Percentiles rank a stretch among this genome's conserved stretches.
Conservation (phyloP, 1,140 invertebrate species). For the Diorhabda elongata region DNA sequence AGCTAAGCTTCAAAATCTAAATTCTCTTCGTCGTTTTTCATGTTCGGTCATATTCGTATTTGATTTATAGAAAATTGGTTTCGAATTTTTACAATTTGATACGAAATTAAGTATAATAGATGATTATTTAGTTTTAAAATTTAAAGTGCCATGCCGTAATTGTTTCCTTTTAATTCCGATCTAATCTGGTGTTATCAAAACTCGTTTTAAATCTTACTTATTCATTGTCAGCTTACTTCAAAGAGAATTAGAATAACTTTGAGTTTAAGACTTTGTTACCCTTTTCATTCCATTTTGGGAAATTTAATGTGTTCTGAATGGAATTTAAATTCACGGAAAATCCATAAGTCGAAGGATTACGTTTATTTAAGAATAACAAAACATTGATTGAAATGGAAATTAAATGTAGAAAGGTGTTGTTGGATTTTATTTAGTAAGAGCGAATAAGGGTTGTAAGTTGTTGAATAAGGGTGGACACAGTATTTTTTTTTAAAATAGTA, state of each 20-base stretch:
- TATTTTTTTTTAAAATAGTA: too few relatives aligned
- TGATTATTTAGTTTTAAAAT: too few relatives aligned
- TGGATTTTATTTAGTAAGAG: too few relatives aligned
- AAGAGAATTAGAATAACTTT: constrained; percentile 37
- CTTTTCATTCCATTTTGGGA: constrained; percentile 23
- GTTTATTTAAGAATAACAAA: constrained; percentile 22
- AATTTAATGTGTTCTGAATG: constrained; percentile 30
- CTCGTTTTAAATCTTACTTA: constrained; percentile 36
- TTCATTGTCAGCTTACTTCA: constrained; percentile 40
- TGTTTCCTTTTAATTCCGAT: constrained; percentile 2
- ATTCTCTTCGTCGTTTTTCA: too few relatives aligned
- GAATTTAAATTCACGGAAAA: constrained; percentile 24
- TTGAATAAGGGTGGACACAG: too few relatives aligned
- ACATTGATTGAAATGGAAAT: constrained; percentile 18
- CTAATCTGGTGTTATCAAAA: constrained; percentile 32
- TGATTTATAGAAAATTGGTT: too few relatives aligned
- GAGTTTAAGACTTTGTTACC: constrained; percentile 27
- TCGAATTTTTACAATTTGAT: too few relatives aligned
- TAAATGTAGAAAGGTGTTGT: background rate
- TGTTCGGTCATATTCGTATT: too few relatives aligned
- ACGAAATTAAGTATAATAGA: too few relatives aligned
- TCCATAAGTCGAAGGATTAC: constrained; percentile 21
- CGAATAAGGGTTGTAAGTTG: too few relatives aligned
- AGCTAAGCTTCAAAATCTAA: too few relatives aligned
- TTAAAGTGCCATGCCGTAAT: background rate